Evolutionary conservation across 2,113 vertebrate species (phyloP).

Genomic region (Labeo rohita): DNA sequence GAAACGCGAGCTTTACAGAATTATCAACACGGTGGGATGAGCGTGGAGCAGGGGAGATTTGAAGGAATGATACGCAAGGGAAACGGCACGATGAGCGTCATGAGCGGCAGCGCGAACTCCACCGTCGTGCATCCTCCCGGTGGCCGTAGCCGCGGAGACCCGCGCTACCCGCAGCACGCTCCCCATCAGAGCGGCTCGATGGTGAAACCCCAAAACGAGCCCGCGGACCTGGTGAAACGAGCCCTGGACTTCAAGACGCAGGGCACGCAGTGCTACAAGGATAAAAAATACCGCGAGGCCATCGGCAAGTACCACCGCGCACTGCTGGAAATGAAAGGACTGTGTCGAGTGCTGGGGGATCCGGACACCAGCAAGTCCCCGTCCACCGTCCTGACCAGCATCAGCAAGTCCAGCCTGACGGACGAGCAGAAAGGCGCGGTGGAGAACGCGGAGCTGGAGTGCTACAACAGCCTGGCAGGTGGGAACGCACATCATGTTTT

Average conservation of each 20-base stretch:
- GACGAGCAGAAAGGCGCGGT: slow-evolving; percentile 91
- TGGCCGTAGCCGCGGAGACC: slow-evolving; percentile 67
- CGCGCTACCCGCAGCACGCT: slow-evolving; percentile 64
- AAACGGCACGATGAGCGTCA: slow-evolving; percentile 27
- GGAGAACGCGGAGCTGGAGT: slow-evolving; percentile 93
- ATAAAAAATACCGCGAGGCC: slow-evolving; percentile 98
- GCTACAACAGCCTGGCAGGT: slow-evolving; percentile 99
- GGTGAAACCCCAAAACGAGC: slow-evolving; percentile 65
- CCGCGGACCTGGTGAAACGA: slow-evolving; percentile 83
- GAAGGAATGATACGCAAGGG: slow-evolving; percentile 27
- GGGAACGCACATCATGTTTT: slow-evolving; percentile 54
- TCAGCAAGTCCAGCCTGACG: slow-evolving; percentile 78
- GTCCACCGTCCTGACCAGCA: slow-evolving; percentile 66
- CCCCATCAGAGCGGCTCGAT: slow-evolving; percentile 22
- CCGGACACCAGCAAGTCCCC: slow-evolving; percentile 74
- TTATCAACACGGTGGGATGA: slow-evolving; percentile 5
- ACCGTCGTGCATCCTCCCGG: slow-evolving; percentile 66
- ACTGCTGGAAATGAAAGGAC: slow-evolving; percentile 93
- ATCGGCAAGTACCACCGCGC: slow-evolving; percentile 98
- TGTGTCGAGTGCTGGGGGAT: slow-evolving; percentile 83
- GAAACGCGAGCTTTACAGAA: neutral
- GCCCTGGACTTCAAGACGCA: slow-evolving; percentile 95
- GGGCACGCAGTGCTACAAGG: slow-evolving; percentile 97
- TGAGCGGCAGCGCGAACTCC: slow-evolving; percentile 52
- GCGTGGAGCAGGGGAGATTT: neutral